Evolutionary conservation across 2,888 invertebrate genomes (phyloP).

Genomic region (Oscheius sp.): DNA sequence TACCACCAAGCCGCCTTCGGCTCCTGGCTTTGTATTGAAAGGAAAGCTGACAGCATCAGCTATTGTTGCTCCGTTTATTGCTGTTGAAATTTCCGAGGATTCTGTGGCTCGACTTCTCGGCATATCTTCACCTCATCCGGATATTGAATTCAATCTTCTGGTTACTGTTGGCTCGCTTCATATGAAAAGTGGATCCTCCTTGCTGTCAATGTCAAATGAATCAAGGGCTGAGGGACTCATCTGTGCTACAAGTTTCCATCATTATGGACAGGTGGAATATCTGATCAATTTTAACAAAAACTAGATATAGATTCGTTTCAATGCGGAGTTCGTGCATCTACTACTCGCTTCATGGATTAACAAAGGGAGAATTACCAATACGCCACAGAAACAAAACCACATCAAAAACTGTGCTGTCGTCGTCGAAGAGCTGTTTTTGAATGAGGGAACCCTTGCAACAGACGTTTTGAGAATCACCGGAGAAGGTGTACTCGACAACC

Average conservation of each 20-base stretch:
- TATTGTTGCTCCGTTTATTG: constrained; percentile 55
- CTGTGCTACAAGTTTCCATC: constrained; percentile 51
- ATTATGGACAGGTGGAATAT: constrained; percentile 48
- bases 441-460: constrained; percentile 54
- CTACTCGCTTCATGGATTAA: constrained; percentile 36
- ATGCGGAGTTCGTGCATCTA: constrained; percentile 31
- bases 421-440: constrained; percentile 53
- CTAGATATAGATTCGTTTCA: constrained; percentile 32
- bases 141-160: constrained; percentile 51
- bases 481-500: constrained; percentile 55
- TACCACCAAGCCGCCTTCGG: constrained; percentile 20
- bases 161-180: constrained; percentile 50
- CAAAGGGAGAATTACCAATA: constrained; percentile 51
- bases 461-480: constrained; percentile 50
- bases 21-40: constrained; percentile 44
- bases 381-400: constrained; percentile 52
- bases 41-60: constrained; percentile 53
- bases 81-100: constrained; percentile 44
- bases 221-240: constrained; percentile 52
- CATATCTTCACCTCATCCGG: constrained; percentile 29
- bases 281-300: not conserved
- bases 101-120: constrained; percentile 42
- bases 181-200: constrained; percentile 42
- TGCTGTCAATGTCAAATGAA: constrained; percentile 46
- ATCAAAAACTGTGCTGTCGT: constrained; percentile 43